Conservation (phyloP, 2,888 invertebrate species). For the Trichacis sp. region DNA sequence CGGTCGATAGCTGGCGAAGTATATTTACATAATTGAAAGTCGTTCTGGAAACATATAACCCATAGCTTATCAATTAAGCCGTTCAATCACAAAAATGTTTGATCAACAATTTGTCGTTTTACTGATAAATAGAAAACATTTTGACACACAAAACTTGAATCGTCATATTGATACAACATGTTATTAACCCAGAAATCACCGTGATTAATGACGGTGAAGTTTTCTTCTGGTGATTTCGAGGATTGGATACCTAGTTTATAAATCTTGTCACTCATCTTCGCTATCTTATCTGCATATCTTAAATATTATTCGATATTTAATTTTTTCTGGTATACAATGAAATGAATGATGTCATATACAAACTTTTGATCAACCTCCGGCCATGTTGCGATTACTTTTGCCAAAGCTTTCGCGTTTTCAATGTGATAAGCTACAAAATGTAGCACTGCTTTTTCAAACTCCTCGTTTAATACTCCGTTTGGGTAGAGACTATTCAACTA, state of each 20-base stretch:
- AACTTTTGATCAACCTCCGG: too few relatives aligned
- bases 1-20: conserved; percentile 69
- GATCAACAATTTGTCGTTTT: too few relatives aligned
- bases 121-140: too few relatives aligned
- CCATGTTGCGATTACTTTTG: conserved; percentile 47
- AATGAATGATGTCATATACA: too few relatives aligned
- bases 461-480: conserved; percentile 48
- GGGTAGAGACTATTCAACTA: conserved; percentile 12
- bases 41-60: too few relatives aligned
- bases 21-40: conserved; percentile 69
- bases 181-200: conserved; percentile 65
- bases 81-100: too few relatives aligned
- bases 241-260: conserved; percentile 30
- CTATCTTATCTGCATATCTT: conserved; percentile 51
- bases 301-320: too few relatives aligned
- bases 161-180: conserved; percentile 61
- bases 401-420: conserved; percentile 36
- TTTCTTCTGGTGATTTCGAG: conserved; percentile 21
- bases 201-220: conserved; percentile 62
- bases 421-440: conserved; percentile 40
- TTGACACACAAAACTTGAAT: too few relatives aligned
- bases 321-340: too few relatives aligned
- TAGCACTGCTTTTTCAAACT: neutral
- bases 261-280: conserved; percentile 24
- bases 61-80: too few relatives aligned